Percentiles rank a stretch among this genome's conserved stretches.
phyloP scores from a whole-genome alignment of 2,113 vertebrate species.

The Ochotona princeps region DNA sequence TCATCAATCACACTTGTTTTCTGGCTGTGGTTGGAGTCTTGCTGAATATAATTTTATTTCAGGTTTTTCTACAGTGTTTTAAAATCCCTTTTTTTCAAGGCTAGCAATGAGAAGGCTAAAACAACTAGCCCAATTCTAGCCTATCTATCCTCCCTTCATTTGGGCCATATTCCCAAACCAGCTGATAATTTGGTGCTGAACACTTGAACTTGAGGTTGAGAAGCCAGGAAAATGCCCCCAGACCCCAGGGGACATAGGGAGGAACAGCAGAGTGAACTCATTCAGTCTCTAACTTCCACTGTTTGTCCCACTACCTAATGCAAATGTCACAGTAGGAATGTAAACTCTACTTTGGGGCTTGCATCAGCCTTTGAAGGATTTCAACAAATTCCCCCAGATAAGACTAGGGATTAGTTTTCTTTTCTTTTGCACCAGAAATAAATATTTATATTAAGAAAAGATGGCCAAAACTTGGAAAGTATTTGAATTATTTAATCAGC shows the following conservation, averaged over 20 bases:
- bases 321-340: slow-evolving; percentile 68
- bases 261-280: slow-evolving; percentile 36
- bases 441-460: slow-evolving; percentile 76
- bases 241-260: not conserved
- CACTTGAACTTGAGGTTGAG: slow-evolving; percentile 62
- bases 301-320: slow-evolving; percentile 50
- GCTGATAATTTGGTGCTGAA: slow-evolving; percentile 70
- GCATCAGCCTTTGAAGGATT: slow-evolving; percentile 69
- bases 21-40: not conserved
- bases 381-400: slow-evolving; percentile 55
- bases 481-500: slow-evolving; percentile 73
- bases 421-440: slow-evolving; percentile 70
- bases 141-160: slow-evolving; percentile 18
- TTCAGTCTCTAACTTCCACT: slow-evolving; percentile 25
- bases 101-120: slow-evolving; percentile 24
- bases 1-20: not conserved
- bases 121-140: slow-evolving; percentile 7
- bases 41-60: slow-evolving; percentile 13
- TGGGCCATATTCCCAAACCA: slow-evolving; percentile 54
- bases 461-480: slow-evolving; percentile 70
- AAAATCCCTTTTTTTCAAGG: slow-evolving; percentile 3
- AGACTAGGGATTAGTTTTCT: slow-evolving; percentile 63
- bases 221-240: slow-evolving; percentile 50
- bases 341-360: slow-evolving; percentile 62
- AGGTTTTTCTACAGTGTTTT: slow-evolving; percentile 41